A percentile compares a stretch with the other conserved stretches of the same genome.
Conservation (phyloP, 1,140 invertebrate species). For the Oscheius sp. region DNA sequence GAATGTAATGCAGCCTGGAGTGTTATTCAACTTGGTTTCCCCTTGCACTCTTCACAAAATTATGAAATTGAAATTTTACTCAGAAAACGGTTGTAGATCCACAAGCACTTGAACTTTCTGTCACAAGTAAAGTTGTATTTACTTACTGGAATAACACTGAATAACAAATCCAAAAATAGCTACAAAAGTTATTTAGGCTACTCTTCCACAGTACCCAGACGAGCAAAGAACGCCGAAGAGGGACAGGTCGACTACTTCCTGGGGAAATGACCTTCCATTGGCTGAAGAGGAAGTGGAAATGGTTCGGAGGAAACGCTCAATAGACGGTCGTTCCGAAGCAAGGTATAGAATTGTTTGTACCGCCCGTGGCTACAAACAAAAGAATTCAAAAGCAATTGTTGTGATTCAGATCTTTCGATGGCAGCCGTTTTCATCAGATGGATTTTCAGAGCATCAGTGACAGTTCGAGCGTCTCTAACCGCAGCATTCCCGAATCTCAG, state of each 20-base stretch:
- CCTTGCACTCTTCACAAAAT: too few species aligned
- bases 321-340: background rate
- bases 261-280: slow-evolving; percentile 7
- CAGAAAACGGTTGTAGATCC: too few species aligned
- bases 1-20: too few species aligned
- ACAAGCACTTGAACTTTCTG: too few species aligned
- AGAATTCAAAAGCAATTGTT: too few species aligned
- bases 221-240: background rate
- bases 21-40: too few species aligned
- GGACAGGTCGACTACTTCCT: slow-evolving; percentile 19
- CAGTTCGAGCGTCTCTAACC: slow-evolving; percentile 13
- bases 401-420: slow-evolving; percentile 30
- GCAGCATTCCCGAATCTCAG: slow-evolving; percentile 5
- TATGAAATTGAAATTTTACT: too few species aligned
- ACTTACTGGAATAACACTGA: too few species aligned
- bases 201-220: background rate
- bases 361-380: background rate
- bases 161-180: too few species aligned
- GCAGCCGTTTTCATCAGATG: slow-evolving; percentile 11
- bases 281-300: slow-evolving; percentile 45
- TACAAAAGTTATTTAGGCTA: too few species aligned
- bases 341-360: background rate
- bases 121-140: too few species aligned
- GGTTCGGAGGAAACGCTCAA: background rate
- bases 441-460: slow-evolving; percentile 28